Evolutionary conservation across 2,888 invertebrate species (phyloP), one percentile per base, ranked within the genome.

Genomic region (Ptilodon capucinus): DNA sequence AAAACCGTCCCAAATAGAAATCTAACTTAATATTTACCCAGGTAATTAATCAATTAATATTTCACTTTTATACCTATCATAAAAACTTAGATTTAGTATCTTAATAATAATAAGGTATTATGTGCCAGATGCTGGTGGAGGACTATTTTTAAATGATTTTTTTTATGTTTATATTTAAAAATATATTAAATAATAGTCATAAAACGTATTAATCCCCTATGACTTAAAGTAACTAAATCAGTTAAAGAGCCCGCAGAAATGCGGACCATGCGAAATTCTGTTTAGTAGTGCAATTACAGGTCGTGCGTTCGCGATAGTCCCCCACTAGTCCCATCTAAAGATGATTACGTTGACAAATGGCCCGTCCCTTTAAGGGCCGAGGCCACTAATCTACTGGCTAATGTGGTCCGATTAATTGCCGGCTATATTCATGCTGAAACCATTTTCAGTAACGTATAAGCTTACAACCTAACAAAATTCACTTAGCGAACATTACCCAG

Each of bases 271-370:
- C 64, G 60, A 57, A 71, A 72, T 73, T 63, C 64, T 51, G 60
- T 63, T 67, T 68, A 68, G 73, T 69, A 67, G 67, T 59, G 57
- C 60, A 64, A 72, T 79, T 73, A 78, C 68, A 67, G 67, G 72
- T 72, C 58, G 67, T 73, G 70, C 54, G 66, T 60, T 61, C 65
- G 60, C 59, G 71, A 72, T 76, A 71, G 73, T 65, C 73, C 71
- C 73, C 63, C 58, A 60, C 64, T 58, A 44, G 59, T 42, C 64
- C 64, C 68, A 79, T 74, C 72, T 79, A 81, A 83, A 83, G 81
- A 85, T 84, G 80, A 85, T 85, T 82, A 82, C 72, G 71, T 77
- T 85, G 82, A 83, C 82, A 80, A 85, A 82, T 79, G 75, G 72
- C 52, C 54, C 60, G 65, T 71, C 74, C 79, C 76, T 70, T 48